phyloP scores from a whole-genome alignment of 1,140 invertebrate genomes.

The Drosophila subobscura region DNA sequence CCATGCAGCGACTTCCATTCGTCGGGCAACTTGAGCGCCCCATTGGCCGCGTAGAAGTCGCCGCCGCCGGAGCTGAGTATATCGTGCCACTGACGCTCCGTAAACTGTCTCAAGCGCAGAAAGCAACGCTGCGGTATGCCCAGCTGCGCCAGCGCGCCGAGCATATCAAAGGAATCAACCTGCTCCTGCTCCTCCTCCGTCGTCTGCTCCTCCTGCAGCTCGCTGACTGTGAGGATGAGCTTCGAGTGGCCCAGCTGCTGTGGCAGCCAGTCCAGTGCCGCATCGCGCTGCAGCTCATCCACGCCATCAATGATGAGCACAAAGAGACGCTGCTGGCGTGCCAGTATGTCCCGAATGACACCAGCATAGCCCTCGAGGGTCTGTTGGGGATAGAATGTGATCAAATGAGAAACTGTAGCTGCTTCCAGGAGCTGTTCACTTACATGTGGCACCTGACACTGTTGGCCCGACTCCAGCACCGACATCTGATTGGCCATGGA shows the following conservation, averaged over 20 bases:
- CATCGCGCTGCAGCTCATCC: slow-evolving; percentile 86
- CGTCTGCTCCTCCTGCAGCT: slow-evolving; percentile 35
- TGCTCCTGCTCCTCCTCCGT: slow-evolving; percentile 28
- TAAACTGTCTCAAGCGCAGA: slow-evolving; percentile 74
- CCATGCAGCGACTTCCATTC: slow-evolving; percentile 77
- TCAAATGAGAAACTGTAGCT: too few relatives aligned
- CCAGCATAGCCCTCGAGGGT: slow-evolving; percentile 55
- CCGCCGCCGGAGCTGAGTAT: slow-evolving; percentile 80
- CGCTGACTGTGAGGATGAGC: slow-evolving; percentile 88
- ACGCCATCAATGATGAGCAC: slow-evolving; percentile 90
- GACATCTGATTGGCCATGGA: slow-evolving; percentile 83
- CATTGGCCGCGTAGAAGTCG: slow-evolving; percentile 82
- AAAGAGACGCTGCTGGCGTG: slow-evolving; percentile 78
- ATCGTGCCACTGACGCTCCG: slow-evolving; percentile 81
- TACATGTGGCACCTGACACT: slow-evolving; percentile 76
- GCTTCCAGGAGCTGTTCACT: slow-evolving; percentile 6
- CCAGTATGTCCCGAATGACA: slow-evolving; percentile 62
- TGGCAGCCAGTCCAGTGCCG: slow-evolving; percentile 88
- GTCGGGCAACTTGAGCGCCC: slow-evolving; percentile 77
- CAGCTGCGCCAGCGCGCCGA: slow-evolving; percentile 66
- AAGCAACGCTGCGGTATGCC: slow-evolving; percentile 79
- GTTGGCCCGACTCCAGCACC: slow-evolving; percentile 66
- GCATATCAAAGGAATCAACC: slow-evolving; percentile 57
- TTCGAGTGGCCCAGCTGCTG: slow-evolving; percentile 88
- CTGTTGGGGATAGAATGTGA: slow-evolving; percentile 25